phyloP scores from a whole-genome alignment of 1,140 invertebrate species.

The Pogonomyrmex barbatus region DNA sequence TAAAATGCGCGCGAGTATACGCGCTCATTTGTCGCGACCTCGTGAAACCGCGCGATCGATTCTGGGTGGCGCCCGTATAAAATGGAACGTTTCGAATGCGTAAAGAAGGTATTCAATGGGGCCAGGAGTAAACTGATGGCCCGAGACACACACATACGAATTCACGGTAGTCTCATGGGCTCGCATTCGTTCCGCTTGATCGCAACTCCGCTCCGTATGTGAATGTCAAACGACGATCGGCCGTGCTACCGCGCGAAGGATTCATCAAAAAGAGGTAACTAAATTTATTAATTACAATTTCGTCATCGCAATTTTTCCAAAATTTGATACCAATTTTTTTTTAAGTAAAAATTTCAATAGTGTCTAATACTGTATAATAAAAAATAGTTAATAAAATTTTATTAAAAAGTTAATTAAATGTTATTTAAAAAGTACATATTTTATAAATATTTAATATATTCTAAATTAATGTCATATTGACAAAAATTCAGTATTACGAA shows the following conservation, averaged over 20 bases:
- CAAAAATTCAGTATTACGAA: not conserved
- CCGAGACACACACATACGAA: not conserved
- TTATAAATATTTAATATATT: not conserved
- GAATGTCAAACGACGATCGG: not conserved
- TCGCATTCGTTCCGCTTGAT: constrained; percentile 24
- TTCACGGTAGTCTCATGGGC: constrained; percentile 26
- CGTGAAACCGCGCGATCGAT: constrained; percentile 36
- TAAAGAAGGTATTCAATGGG: constrained; percentile 14
- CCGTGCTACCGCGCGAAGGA: not conserved
- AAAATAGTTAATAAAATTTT: not conserved
- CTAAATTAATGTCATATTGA: not conserved
- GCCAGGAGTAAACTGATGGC: not conserved
- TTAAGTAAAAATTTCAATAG: not conserved
- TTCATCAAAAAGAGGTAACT: not conserved
- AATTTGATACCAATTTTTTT: not conserved
- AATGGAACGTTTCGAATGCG: constrained; percentile 33
- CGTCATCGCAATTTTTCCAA: not conserved
- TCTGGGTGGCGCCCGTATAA: constrained; percentile 40
- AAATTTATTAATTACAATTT: not conserved
- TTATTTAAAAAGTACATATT: no score
- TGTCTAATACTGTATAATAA: not conserved
- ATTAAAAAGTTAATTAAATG: no score
- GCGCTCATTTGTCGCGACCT: constrained; percentile 44
- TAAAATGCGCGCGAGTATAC: constrained; percentile 20
- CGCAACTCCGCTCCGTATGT: not conserved